Evolutionary conservation across 2,797 vertebrate species (phyloP).

Genomic region (Hyperoplus lanceolatus): DNA sequence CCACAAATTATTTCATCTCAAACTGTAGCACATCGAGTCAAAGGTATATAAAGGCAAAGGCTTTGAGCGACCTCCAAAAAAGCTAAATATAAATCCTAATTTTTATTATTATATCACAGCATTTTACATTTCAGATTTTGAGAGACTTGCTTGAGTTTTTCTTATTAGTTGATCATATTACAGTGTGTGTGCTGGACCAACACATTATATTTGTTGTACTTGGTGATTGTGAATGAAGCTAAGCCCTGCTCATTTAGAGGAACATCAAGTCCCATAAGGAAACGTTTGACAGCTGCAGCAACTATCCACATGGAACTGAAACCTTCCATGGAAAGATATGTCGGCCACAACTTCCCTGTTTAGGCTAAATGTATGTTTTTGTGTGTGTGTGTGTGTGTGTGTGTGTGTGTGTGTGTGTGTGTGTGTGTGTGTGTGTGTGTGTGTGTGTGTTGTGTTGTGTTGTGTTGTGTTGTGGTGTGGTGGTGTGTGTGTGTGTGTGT

Average conservation of each 20-base stretch:
- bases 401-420: too few relatives aligned
- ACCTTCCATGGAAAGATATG: slow-evolving; percentile 19
- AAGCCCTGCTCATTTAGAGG: background rate
- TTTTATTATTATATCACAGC: too few relatives aligned
- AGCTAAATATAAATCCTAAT: too few relatives aligned
- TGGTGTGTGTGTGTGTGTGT: too few relatives aligned
- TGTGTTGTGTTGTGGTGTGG: too few relatives aligned
- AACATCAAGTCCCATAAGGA: slow-evolving; percentile 8
- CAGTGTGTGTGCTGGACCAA: background rate
- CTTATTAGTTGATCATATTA: background rate
- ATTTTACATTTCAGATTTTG: background rate
- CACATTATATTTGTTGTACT: background rate
- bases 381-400: background rate
- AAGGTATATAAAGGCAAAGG: too few relatives aligned
- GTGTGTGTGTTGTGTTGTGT: too few relatives aligned
- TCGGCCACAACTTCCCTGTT: slow-evolving; percentile 26
- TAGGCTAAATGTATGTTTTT: background rate
- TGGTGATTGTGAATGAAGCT: background rate
- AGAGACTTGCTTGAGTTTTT: background rate
- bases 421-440: too few relatives aligned
- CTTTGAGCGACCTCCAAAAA: too few relatives aligned
- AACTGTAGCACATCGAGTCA: background rate
- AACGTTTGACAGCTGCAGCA: slow-evolving; percentile 25
- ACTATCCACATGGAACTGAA: slow-evolving; percentile 41
- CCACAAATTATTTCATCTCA: too few relatives aligned